These are phyloP conservation scores for Neoascia interrupta DNA, from an alignment of 2,888 invertebrate genomes.

Conservation along the genomic window DNA sequence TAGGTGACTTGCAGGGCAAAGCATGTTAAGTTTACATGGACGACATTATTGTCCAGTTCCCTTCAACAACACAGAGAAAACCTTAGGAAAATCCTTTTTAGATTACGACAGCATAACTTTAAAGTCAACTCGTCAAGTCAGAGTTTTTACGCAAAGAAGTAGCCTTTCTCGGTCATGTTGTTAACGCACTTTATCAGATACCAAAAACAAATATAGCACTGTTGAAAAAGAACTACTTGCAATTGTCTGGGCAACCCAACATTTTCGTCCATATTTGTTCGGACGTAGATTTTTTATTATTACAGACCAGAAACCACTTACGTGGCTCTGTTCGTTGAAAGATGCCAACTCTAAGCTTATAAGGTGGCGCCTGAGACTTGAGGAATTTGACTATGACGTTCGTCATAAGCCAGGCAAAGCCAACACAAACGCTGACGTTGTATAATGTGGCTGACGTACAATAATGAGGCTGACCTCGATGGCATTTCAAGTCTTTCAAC, in stretches of 20 bases:
- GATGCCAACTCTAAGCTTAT: slow-evolving; percentile 46
- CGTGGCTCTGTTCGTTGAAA: slow-evolving; percentile 27
- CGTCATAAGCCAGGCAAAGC: slow-evolving; percentile 64
- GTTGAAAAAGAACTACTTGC: slow-evolving; percentile 36
- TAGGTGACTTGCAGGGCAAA: no score
- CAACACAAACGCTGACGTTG: slow-evolving; percentile 68
- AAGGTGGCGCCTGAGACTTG: slow-evolving; percentile 57
- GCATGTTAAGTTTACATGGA: no score
- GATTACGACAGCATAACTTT: no score
- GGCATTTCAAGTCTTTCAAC: not conserved
- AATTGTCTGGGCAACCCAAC: slow-evolving; percentile 35
- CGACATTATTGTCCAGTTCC: no score
- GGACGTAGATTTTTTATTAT: slow-evolving; percentile 27
- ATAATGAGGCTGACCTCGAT: slow-evolving; percentile 6
- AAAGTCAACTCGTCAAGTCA: no score
- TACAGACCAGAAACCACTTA: slow-evolving; percentile 40
- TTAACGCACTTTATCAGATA: slow-evolving; percentile 18
- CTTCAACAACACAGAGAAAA: no score
- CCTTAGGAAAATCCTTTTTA: no score
- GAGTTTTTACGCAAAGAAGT: no score
- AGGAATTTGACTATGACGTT: slow-evolving; percentile 66
- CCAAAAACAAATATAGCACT: slow-evolving; percentile 30
- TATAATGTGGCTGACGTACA: slow-evolving; percentile 42
- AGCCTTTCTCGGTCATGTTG: no score
- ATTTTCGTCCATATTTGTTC: slow-evolving; percentile 28